Evolutionary conservation across 2,113 vertebrate genomes (phyloP).

Genomic region (Datnioides undecimradiatus): DNA sequence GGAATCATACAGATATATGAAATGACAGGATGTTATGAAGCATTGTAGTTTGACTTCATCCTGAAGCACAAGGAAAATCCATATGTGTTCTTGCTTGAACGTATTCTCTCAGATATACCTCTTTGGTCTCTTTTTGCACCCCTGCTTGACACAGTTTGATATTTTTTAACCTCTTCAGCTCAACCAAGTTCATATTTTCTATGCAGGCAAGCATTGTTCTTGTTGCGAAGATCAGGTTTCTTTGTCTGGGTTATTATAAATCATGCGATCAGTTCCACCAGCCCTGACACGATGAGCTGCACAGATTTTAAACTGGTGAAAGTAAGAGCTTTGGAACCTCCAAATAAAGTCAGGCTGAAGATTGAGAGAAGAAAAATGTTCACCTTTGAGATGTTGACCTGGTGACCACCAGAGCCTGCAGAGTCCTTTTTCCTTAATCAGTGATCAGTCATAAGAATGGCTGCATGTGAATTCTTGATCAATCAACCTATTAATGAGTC

Average conservation of each 20-base stretch:
- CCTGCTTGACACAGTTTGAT: too few species aligned
- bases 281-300: too few species aligned
- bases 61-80: background rate
- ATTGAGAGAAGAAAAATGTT: background rate
- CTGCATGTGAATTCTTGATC: background rate
- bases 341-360: too few species aligned
- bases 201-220: background rate
- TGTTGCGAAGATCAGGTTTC: background rate
- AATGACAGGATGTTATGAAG: background rate
- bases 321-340: too few species aligned
- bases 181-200: background rate
- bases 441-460: background rate
- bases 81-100: background rate
- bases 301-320: background rate
- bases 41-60: background rate
- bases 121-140: too few species aligned
- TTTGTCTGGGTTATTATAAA: background rate
- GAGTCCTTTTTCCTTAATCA: background rate
- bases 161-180: background rate
- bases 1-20: background rate
- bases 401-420: background rate
- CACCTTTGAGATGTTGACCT: background rate
- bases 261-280: background rate
- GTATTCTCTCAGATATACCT: too few species aligned
- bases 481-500: background rate